These are phyloP conservation scores for Crotophaga sulcirostris DNA, from an alignment of 2,113 vertebrate species.

Conservation along the genomic window DNA sequence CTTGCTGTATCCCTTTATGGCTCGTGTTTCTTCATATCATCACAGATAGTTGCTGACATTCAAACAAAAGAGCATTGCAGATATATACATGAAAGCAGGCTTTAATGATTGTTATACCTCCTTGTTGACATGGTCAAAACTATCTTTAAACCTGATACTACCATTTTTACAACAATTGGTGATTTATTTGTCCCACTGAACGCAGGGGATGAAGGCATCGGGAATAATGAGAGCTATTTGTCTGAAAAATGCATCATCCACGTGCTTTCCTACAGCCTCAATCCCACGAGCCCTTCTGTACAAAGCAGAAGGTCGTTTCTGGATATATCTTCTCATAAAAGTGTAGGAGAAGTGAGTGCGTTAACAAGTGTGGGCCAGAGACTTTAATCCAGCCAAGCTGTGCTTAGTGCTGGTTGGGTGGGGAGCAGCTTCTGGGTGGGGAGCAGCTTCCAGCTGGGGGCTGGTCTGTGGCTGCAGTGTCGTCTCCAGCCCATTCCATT, in stretches of 20 bases:
- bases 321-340: slow-evolving; percentile 1
- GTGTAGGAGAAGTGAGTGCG: background rate
- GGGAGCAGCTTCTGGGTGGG: no score
- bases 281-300: background rate
- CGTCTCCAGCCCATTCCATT: background rate
- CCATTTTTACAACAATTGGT: background rate
- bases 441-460: background rate
- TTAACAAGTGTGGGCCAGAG: background rate
- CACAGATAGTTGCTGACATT: background rate
- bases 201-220: background rate
- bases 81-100: background rate
- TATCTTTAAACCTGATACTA: background rate
- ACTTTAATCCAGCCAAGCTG: background rate
- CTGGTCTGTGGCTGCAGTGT: background rate
- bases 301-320: background rate
- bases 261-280: background rate
- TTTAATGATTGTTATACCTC: background rate
- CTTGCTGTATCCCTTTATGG: background rate
- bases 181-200: background rate
- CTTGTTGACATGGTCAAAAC: background rate
- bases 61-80: background rate
- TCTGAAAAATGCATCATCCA: background rate
- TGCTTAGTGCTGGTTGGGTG: background rate
- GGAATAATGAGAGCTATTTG: background rate
- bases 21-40: background rate